phyloP scores from a whole-genome alignment of 2,113 vertebrate species.

The Genyomyrus donnyi region DNA sequence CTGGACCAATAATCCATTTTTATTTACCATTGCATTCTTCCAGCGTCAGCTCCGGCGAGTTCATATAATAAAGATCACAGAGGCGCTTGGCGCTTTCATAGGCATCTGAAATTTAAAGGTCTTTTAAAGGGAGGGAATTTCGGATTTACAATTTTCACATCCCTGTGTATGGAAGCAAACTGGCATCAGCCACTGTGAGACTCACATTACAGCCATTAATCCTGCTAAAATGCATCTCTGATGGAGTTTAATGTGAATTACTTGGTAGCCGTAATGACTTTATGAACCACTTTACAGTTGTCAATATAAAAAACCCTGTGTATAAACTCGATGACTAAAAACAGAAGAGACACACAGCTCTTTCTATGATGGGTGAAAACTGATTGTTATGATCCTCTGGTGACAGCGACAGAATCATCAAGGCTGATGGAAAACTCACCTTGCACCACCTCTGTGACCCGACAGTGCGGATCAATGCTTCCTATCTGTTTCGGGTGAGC shows the following conservation, averaged over 20 bases:
- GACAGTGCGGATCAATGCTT: slow-evolving; percentile 86
- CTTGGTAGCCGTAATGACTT: background rate
- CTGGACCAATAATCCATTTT: background rate
- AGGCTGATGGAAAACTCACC: slow-evolving; percentile 55
- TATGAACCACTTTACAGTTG: background rate
- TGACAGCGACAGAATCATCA: background rate
- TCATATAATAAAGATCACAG: slow-evolving; percentile 95
- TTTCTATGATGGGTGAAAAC: background rate
- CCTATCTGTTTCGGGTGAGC: slow-evolving; percentile 95
- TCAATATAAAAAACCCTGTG: background rate
- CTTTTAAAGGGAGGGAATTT: background rate
- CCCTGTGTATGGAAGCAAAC: background rate
- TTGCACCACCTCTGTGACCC: slow-evolving; percentile 81
- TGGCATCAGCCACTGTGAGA: background rate
- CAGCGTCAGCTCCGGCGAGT: slow-evolving; percentile 81
- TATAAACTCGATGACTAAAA: background rate
- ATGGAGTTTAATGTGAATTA: background rate
- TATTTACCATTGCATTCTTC: slow-evolving; percentile 79
- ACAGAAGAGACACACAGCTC: background rate
- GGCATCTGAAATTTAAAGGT: slow-evolving; percentile 65
- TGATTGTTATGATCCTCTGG: background rate
- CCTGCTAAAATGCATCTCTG: background rate
- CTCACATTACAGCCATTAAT: background rate
- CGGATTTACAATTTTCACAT: background rate
- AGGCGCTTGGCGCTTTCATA: slow-evolving; percentile 89